phyloP scores from a whole-genome alignment of 2,113 vertebrate species.

The Phrynosoma blainvillii region DNA sequence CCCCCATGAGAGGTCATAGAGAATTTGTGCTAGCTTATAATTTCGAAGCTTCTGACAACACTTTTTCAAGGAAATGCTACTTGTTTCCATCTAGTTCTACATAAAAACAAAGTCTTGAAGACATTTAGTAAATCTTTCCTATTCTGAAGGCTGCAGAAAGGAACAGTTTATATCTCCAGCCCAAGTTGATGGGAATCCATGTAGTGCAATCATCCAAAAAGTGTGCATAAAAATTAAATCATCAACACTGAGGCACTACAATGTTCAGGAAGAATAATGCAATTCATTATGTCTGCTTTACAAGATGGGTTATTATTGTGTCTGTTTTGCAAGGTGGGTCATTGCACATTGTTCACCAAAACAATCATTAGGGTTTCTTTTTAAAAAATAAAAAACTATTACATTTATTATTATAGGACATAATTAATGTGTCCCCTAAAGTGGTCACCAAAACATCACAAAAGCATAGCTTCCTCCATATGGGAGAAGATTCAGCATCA shows the following conservation, averaged over 20 bases:
- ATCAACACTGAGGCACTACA: conserved; percentile 45
- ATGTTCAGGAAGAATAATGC: conserved; percentile 19
- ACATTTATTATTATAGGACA: background rate
- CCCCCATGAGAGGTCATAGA: background rate
- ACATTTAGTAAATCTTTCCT: background rate
- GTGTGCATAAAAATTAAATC: conserved; percentile 32
- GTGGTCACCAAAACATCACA: background rate
- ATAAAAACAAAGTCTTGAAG: background rate
- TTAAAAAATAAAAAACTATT: background rate
- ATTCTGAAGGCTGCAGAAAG: background rate
- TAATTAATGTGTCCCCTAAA: background rate
- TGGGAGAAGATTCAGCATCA: background rate
- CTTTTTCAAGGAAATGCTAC: background rate
- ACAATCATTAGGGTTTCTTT: no score
- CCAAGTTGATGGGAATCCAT: background rate
- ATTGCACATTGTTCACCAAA: background rate
- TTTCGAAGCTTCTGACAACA: conserved; percentile 15
- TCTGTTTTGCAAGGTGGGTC: background rate
- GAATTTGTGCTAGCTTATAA: conserved; percentile 6
- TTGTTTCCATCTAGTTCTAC: background rate
- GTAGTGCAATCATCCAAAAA: conserved; percentile 44
- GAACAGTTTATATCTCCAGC: background rate
- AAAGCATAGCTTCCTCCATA: background rate
- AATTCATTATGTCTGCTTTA: background rate
- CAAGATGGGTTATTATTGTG: background rate